Conservation (phyloP, 2,113 vertebrate genomes). For the Calidris pugnax region DNA sequence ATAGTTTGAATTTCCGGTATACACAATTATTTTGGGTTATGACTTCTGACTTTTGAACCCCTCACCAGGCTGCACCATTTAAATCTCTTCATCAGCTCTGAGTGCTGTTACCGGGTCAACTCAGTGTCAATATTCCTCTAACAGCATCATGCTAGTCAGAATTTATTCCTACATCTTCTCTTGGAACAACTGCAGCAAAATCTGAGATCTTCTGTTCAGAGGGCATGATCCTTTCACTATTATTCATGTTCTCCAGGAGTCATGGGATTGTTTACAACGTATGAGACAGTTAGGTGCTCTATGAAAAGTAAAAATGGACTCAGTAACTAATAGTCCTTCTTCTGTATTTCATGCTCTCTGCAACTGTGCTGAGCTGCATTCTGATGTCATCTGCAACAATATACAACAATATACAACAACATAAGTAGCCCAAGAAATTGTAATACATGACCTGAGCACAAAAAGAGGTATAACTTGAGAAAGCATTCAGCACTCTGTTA, state of each 20-base stretch:
- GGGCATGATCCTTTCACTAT: background rate
- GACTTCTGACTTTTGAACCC: slow-evolving; percentile 53
- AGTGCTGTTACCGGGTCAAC: background rate
- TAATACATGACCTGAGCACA: background rate
- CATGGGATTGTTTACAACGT: background rate
- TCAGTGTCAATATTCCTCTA: background rate
- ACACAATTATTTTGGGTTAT: slow-evolving; percentile 46
- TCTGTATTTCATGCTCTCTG: background rate
- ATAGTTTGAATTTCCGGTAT: slow-evolving; percentile 45
- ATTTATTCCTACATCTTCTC: background rate
- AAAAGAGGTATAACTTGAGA: background rate
- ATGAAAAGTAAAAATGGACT: background rate
- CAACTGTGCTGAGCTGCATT: background rate
- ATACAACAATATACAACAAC: too few species aligned
- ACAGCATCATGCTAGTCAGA: background rate
- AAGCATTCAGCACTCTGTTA: background rate
- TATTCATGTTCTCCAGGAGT: background rate
- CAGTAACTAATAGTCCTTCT: background rate
- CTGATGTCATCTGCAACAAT: background rate
- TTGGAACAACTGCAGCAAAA: background rate
- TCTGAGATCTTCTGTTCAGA: background rate
- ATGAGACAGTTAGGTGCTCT: background rate
- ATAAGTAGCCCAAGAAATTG: background rate
- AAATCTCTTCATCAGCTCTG: slow-evolving; percentile 37
- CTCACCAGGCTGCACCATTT: slow-evolving; percentile 34